Conservation (phyloP, 2,113 vertebrate genomes). For the Tragelaphus buxtoni region DNA sequence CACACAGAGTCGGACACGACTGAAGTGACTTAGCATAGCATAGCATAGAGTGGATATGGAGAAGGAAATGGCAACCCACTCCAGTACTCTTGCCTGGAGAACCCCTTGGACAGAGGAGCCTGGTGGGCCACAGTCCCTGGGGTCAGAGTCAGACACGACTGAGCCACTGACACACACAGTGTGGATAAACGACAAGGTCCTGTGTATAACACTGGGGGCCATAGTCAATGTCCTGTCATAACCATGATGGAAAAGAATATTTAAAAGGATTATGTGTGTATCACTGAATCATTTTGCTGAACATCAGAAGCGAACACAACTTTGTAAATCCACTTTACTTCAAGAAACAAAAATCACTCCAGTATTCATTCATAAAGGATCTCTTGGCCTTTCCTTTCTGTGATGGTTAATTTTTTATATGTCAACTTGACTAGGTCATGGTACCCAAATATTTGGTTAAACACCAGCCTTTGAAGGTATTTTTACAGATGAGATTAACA, state of each 20-base stretch:
- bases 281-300: neutral
- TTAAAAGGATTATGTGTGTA: neutral
- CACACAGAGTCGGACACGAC: too few relatives aligned
- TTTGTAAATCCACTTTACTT: neutral
- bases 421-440: neutral
- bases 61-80: neutral
- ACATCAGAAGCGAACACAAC: neutral
- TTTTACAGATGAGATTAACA: neutral
- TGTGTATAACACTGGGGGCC: neutral
- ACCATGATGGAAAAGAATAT: neutral
- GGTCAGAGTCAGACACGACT: neutral
- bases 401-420: neutral
- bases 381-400: neutral
- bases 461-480: neutral
- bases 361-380: neutral
- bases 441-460: neutral
- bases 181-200: neutral
- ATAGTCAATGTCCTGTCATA: neutral
- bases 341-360: neutral
- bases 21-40: too few relatives aligned
- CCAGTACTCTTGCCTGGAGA: neutral
- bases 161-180: neutral
- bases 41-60: neutral
- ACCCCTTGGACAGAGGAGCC: neutral
- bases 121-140: neutral